Base-by-base conservation (phyloP, 2,113 vertebrate species). In the Pyrgilauda ruficollis region DNA sequence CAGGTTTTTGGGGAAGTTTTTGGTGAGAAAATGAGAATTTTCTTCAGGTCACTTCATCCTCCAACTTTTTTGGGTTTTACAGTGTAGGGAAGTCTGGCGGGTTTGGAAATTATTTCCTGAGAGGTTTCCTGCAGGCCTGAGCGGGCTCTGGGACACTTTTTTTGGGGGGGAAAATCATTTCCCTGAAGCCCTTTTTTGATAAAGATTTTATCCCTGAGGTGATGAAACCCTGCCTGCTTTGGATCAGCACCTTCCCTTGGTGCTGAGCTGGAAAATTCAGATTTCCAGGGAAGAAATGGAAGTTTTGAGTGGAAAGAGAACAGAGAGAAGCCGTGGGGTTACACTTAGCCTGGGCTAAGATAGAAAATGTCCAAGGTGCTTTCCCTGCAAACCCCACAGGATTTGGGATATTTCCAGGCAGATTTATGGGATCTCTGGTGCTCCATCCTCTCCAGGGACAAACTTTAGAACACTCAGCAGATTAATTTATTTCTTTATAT, bases 221-320 rank as follows among this genome's bases (percentile, higher is more conserved):
- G 49, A 33, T 52, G 7, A 47, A 73, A 59, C 18, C 5, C 9
- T 0, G 0, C 30, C 5, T 13, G 41, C 11, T 59, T 17, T 4
- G 4, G 55, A 28, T 24, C 1, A 37, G n/a, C 24, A 35, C 46
- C 5, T 39, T 37, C 17, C 49, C 46, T 55, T 0, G 0, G n/a
- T 1, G 23, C 21, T 33, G 24, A 35, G 1, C 44, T 5, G 41
- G n/a, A 31, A 49, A 52, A 41, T 43, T 77, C 15, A 1, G 23
- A 64, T 85, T 89, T 70, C 41, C 0, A 4, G 43, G 47, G 11
- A 11, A 62, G 26, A 75, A 46, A 24, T 2, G 1, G 66, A 44
- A 74, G 27, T 30, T 80, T 31, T 8, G 78, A 39, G 76, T 22
- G 52, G 58, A 19, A 79, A 5, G 6, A 24, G 37, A 18, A 2